These are phyloP conservation scores for Bujurquina vittata DNA, from an alignment of 2,113 vertebrate species.

Conservation along the genomic window DNA sequence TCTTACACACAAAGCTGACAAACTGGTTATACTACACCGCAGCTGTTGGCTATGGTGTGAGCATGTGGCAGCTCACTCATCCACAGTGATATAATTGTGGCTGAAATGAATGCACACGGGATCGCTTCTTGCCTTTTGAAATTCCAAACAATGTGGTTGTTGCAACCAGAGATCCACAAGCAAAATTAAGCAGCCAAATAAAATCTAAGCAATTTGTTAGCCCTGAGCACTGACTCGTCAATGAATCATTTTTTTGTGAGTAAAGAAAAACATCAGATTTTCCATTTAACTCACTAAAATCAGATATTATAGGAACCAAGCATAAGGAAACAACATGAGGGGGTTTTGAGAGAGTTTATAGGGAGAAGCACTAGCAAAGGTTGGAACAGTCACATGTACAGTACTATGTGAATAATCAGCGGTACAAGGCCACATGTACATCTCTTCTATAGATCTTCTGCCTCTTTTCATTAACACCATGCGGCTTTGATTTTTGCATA, in stretches of 20 bases:
- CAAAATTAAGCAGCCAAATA: constrained; percentile 14
- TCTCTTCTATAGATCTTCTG: not conserved
- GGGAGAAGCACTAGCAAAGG: not conserved
- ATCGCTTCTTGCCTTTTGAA: constrained; percentile 6
- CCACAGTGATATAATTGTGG: constrained; percentile 23
- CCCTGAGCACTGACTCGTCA: not conserved
- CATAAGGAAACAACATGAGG: not conserved
- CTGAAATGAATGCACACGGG: not conserved
- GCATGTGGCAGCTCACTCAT: constrained; percentile 11
- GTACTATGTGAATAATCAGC: not conserved
- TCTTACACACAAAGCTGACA: not conserved
- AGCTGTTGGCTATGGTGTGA: not conserved
- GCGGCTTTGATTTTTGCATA: not conserved
- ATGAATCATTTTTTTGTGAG: not conserved
- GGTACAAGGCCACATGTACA: not conserved
- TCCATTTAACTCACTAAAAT: not conserved
- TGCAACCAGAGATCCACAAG: constrained; percentile 4
- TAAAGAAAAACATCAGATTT: not conserved
- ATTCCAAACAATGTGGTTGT: constrained; percentile 17
- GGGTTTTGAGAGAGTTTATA: not conserved
- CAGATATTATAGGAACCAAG: not conserved
- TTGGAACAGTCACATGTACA: not conserved
- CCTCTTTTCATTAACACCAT: not conserved
- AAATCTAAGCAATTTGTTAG: not conserved
- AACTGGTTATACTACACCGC: not conserved